Percentiles rank a stretch among this genome's conserved stretches.
Conservation (phyloP, 64 coral and sea anemone genomes). For the Acropora yongei region DNA sequence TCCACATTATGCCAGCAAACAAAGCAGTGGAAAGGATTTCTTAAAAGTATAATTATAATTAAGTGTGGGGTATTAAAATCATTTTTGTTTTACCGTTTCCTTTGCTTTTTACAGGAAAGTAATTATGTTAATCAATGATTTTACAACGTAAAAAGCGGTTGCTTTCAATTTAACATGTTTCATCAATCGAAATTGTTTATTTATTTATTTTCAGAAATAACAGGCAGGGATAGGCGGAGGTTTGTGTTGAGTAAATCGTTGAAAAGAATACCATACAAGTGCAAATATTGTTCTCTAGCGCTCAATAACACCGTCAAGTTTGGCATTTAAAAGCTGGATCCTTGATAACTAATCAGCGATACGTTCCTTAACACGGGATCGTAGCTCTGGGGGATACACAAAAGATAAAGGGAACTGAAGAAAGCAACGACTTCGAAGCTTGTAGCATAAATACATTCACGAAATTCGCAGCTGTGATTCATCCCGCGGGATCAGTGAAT, state of each 20-base stretch:
- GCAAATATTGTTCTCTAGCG: neutral
- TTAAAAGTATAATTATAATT: neutral
- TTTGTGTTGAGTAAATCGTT: too few relatives aligned
- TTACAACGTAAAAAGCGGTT: neutral
- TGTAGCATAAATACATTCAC: too few relatives aligned
- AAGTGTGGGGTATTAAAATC: neutral
- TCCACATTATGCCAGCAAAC: too few relatives aligned
- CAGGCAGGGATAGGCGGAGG: neutral
- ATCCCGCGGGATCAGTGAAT: too few relatives aligned
- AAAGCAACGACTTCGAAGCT: too few relatives aligned
- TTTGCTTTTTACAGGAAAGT: neutral
- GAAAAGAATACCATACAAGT: too few relatives aligned
- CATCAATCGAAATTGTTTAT: neutral
- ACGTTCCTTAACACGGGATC: too few relatives aligned
- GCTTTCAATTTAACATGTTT: neutral
- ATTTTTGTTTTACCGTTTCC: neutral
- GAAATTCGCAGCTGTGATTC: too few relatives aligned
- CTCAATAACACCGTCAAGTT: too few relatives aligned
- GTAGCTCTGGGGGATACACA: neutral
- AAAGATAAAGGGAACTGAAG: neutral
- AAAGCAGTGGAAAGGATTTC: neutral
- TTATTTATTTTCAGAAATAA: slow-evolving; percentile 8
- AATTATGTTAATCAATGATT: slow-evolving; percentile 17
- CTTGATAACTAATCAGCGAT: too few relatives aligned
- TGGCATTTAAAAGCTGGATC: too few relatives aligned